Base-by-base conservation (phyloP, 2,888 invertebrate species). In the Galeruca laticollis region DNA sequence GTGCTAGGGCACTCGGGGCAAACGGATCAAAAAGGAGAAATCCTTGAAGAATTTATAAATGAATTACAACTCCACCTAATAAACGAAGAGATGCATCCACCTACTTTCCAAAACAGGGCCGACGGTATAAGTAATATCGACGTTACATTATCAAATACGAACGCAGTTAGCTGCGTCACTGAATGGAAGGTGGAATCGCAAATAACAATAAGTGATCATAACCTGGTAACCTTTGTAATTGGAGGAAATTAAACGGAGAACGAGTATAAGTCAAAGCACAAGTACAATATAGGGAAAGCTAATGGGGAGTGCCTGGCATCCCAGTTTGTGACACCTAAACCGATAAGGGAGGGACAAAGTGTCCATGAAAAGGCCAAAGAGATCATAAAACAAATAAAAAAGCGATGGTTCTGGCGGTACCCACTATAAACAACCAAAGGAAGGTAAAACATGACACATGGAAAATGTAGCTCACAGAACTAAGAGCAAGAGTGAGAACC, bases 191-290 rank as follows among this genome's bases (percentile, higher is more conserved):
- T 61, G 2, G 21, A 10, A 11, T 26, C 21, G 15, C 31, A 63
- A 18, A 18, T 20, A 1, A 63, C 63, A 8, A n/a, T 37, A 11
- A 63, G 63, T 35, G 61, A 61, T 26, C 49, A 61, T 15, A 61
- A 61, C 33, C n/a, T 61, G 9, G 49, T 61, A 3, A 49, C 51
- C 2, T 63, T 63, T n/a, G n/a, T n/a, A n/a, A n/a, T n/a, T n/a
- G n/a, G n/a, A n/a, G n/a, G n/a, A n/a, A n/a, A n/a, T n/a, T n/a
- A n/a, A n/a, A n/a, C n/a, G n/a, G n/a, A n/a, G n/a, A n/a, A 18
- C 21, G 13, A 20, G 20, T 35, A n/a, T n/a, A 18, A 43, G 26
- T 40, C 8, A 21, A 9, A 49, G n/a, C 47, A 5, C 2, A 20
- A n/a, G 8, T 63, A 63, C 35, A 52, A 63, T 21, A 51, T 63